These are phyloP conservation scores for Ametastegia equiseti DNA, from an alignment of 2,888 invertebrate species.

Conservation along the genomic window DNA sequence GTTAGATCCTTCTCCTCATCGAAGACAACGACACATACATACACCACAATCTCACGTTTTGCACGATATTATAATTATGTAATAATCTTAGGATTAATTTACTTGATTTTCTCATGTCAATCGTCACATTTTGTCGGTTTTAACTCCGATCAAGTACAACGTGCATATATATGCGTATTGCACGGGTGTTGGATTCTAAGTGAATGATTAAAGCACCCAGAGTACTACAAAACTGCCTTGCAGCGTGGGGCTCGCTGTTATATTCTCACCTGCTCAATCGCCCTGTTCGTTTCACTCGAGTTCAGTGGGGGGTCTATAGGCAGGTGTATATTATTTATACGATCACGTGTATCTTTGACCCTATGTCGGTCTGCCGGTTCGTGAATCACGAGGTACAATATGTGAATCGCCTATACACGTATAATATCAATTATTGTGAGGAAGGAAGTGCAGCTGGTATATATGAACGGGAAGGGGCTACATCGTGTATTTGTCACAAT, in stretches of 20 bases:
- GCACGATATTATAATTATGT: not conserved
- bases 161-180: not conserved
- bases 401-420: not conserved
- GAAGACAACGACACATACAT: not conserved
- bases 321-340: constrained; percentile 41
- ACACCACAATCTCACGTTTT: not conserved
- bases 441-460: not conserved
- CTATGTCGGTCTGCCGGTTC: not conserved
- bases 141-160: not conserved
- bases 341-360: constrained; percentile 9
- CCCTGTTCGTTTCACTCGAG: constrained; percentile 30
- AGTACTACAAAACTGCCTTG: constrained; percentile 14
- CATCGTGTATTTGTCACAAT: too few species aligned
- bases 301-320: constrained; percentile 30
- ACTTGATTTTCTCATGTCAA: not conserved
- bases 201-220: constrained; percentile 13
- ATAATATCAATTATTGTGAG: not conserved
- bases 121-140: not conserved
- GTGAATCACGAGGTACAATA: constrained; percentile 13
- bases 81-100: not conserved
- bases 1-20: not conserved
- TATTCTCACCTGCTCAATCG: constrained; percentile 27
- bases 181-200: constrained; percentile 8
- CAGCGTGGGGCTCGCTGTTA: not conserved
- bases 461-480: not conserved